Base-by-base conservation (phyloP, 2,797 vertebrate genomes). In the Echiichthys vipera region DNA sequence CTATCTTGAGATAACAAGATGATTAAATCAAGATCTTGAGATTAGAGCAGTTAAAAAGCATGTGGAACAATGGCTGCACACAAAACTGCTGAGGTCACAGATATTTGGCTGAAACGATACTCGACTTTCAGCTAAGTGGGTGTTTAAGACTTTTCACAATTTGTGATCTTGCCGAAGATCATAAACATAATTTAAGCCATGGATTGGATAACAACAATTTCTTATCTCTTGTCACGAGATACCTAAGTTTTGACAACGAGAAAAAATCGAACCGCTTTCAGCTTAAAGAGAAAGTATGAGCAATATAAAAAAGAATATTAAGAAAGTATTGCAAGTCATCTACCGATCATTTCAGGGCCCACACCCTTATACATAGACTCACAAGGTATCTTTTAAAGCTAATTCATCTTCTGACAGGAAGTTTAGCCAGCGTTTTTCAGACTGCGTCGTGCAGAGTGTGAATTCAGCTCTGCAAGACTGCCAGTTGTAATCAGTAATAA, bases 401-500 rank as follows among this genome's bases (percentile, higher is more conserved):
- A 54, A 68, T 69, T 74, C 40, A 71, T 81, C 51, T 71, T 70
- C 58, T 82, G 58, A 83, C 58, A 30, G 68, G 25, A 75, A 42
- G 55, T 81, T 78, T 34, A 71, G 65, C 67, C 71, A 37, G 65
- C 55, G 58, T 72, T 78, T 78, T 39, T 53, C 61, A 81, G 59
- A 53, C 73, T 54, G 13, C 46, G 55, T 43, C 65, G 67, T 63
- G 54, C 39, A 15, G 51, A 49, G 32, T 71, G 55, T 58, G 39
- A 80, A 77, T 69, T 62, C 62, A 54, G 65, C 70, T 77, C 56
- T 73, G 75, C 64, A 53, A 71, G 58, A 65, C 24, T 65, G 79
- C 72, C 79, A 85, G 25, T 84, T 87, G 53, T 82, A 83, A 90
- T 84, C 83, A 90, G 78, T 78, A 86, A 84, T 85, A 85, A 78